Percentiles rank a stretch among this genome's conserved stretches.
Conservation (phyloP, 2,113 vertebrate genomes). For the Acrocephalus arundinaceus region DNA sequence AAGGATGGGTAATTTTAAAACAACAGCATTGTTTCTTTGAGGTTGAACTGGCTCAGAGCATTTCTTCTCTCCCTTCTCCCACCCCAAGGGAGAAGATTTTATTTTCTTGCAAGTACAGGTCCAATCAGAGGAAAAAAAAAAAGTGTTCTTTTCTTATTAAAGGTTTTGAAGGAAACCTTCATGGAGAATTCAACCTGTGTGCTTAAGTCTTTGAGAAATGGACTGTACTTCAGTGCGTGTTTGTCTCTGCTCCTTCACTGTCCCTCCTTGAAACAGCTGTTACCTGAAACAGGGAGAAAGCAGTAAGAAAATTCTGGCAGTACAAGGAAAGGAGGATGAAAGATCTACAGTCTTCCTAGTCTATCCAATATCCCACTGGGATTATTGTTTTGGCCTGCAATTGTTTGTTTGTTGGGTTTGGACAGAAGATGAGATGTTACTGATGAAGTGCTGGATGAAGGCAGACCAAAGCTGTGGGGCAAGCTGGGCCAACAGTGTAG, state of each 20-base stretch:
- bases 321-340: background rate
- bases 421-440: background rate
- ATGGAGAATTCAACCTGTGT: background rate
- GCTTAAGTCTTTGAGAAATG: background rate
- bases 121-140: background rate
- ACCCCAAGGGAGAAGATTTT: background rate
- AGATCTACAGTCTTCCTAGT: background rate
- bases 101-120: background rate
- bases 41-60: background rate
- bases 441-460: background rate
- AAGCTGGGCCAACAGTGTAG: background rate
- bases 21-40: constrained; percentile 41
- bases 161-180: background rate
- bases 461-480: background rate
- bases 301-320: background rate
- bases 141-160: background rate
- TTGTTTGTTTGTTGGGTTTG: background rate
- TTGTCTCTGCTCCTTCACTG: background rate
- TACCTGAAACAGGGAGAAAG: background rate
- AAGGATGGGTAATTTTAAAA: constrained; percentile 53
- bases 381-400: background rate
- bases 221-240: background rate
- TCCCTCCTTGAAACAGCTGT: background rate
- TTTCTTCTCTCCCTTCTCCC: background rate
- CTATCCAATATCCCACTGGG: background rate